Evolutionary conservation across 1,140 invertebrate genomes (phyloP), one percentile per base, ranked within the genome.

Genomic region (Nasonia vitripennis): DNA sequence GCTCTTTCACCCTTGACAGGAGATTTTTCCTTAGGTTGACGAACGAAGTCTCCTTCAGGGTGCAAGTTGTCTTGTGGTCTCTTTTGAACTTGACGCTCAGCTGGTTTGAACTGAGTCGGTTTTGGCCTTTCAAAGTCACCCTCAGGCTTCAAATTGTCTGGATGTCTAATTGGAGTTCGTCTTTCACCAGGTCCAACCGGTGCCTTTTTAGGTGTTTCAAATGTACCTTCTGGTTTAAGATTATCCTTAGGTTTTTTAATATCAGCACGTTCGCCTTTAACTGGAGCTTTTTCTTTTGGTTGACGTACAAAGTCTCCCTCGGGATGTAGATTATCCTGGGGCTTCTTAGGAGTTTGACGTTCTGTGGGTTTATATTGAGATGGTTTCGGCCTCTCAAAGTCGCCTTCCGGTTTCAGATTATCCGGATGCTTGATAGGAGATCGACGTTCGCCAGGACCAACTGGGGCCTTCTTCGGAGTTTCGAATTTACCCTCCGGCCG

Each of bases 271-370:
- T 95, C 94, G 27, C 95, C 95, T 92, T 95, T 95, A 0, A 11
- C 41, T 20, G 81, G 81, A n/a, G 45, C 51, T 9, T 62, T 89
- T 77, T 94, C 91, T n/a, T 93, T 91, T 48, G 91, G 87, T 2
- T 93, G 92, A 80, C 91, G 90, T 77, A 94, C 92, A 87, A 95
- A 96, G 27, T 95, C 94, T 37, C 95, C 95, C 91, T 95, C 95
- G 0, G 93, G 93, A 87, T 89, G 91, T 31, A 95, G 86, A 88
- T 95, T 95, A 87, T 95, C 94, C 41, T 89, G 79, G 41, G 93
- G 94, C 86, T 92, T 93, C 5, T 93, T 93, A 23, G 93, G 93
- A 79, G 87, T 83, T 48, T 90, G 87, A 92, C 92, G 91, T 84
- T 92, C 94, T 31, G 84, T 92, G 71, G 92, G 93, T 11, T 93